Base-by-base conservation (phyloP, 2,113 vertebrate genomes). In the Okapia johnstoni region DNA sequence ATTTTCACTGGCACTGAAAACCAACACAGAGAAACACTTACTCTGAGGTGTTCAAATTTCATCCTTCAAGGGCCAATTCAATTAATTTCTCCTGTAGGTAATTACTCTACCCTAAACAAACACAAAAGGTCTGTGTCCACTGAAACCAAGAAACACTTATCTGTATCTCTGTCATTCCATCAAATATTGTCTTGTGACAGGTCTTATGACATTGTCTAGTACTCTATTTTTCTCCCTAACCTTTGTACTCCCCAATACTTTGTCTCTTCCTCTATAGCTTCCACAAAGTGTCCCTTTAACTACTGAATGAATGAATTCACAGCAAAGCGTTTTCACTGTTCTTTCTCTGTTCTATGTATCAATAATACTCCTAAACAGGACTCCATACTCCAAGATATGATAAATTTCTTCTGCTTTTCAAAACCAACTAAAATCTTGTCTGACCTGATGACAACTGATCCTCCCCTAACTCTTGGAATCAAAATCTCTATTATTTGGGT, bases 391-490 rank as follows among this genome's bases (percentile, higher is more conserved):
- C 43, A 97, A 43, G 10, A 93, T 96, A 61, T 25, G 12, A 23
- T 60, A 77, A 52, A 25, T 85, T 58, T 89, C 77, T 84, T 93
- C 52, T 63, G 48, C 46, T 86, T 96, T 87, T 93, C 76, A 97
- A 95, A 84, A 85, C 33, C 70, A 93, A 90, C 7, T 86, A 94
- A 92, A 95, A 96, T 73, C 85, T 7, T 86, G 4, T 80, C 77
- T 70, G 21, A 88, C 13, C 21, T 73, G 85, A 0, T 83, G 83
- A 86, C 43, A 96, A 93, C 6, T 46, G 66, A 86, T 66, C 43
- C 55, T 90, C 13, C 55, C 54, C 28, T 86, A 83, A 96, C 66
- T 87, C 77, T 85, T 96, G 33, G 21, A 85, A 85, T 92, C 84
- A 90, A 94, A 93, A 25, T 96, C 26, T 58, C 48, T 90, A 73